A percentile compares a stretch with the other conserved stretches of the same genome.
Evolutionary conservation across 2,888 invertebrate genomes (phyloP).

Genomic region (Pyralis farinalis): DNA sequence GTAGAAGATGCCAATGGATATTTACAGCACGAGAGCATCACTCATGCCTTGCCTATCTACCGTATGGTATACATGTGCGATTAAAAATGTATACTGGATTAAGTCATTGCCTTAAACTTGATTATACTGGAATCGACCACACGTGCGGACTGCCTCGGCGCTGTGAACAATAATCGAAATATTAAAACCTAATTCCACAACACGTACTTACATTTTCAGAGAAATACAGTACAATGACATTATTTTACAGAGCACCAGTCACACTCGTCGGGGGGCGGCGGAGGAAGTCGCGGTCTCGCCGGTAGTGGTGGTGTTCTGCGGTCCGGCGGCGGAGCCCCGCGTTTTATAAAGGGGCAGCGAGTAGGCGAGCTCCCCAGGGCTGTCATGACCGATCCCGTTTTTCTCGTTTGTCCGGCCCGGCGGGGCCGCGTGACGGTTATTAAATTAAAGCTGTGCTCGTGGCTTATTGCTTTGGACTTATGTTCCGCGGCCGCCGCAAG

Average conservation of each 20-base stretch:
- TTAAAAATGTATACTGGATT: too few relatives aligned
- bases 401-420: slow-evolving; percentile 41
- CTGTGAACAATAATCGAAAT: too few relatives aligned
- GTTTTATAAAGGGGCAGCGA: slow-evolving; percentile 55
- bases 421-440: slow-evolving; percentile 58
- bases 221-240: not conserved
- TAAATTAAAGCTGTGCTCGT: slow-evolving; percentile 69
- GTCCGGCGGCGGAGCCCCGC: slow-evolving; percentile 16
- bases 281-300: not conserved
- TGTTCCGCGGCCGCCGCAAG: slow-evolving; percentile 34
- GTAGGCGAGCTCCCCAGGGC: slow-evolving; percentile 55
- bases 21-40: too few relatives aligned
- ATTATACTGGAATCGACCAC: too few relatives aligned
- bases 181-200: not conserved
- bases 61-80: too few relatives aligned
- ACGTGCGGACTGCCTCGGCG: too few relatives aligned
- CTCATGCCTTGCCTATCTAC: too few relatives aligned
- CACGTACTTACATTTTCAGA: not conserved
- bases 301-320: not conserved
- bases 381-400: slow-evolving; percentile 43
- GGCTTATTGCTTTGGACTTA: slow-evolving; percentile 58
- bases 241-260: not conserved
- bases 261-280: not conserved
- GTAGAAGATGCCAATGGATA: too few relatives aligned
- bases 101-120: too few relatives aligned